Base-by-base conservation (phyloP, 2,888 invertebrate species). In the Harmothoe impar region DNA sequence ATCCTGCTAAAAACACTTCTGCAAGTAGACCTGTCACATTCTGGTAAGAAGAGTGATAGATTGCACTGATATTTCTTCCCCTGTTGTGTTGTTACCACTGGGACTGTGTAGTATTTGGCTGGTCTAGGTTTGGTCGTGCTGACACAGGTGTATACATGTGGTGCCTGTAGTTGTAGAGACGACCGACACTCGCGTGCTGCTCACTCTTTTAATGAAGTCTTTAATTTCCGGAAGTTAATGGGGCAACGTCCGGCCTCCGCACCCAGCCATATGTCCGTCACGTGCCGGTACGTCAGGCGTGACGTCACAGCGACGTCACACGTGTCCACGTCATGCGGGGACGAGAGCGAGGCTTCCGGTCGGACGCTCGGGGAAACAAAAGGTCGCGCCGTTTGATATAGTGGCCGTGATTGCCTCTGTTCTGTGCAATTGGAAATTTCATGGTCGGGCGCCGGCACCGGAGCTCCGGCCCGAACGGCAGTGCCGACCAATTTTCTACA, bases 361-460 rank as follows among this genome's bases (percentile, higher is more conserved):
- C 29, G 23, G 86, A 23, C 33, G 86, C 52, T 23, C 29, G 17
- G 31, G 31, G 86, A 86, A 86, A 86, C 86, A 86, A 86, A 86
- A 56, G 86, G 86, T 86, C 86, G 56, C 56, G 25, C 86, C 20
- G 86, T 86, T 86, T 86, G 86, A 86, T 86, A 86, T 86, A 86
- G 54, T 54, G 25, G 54, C 29, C 86, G 20, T 52, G 86, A 86
- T 54, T 86, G 86, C 54, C 54, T 86, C 25, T 23, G 86, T 84
- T 51, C 33, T 33, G 54, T 31, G 86, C 86, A 86, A 86, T 86
- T 54, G 86, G 86, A 86, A 86, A 86, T 86, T 86, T 86, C 56
- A 86, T 86, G 86, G 54, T 25, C 29, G 86, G 54, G 20, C 86
- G 12, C 52, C 52, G 23, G 54, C 52, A 29, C 86, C 86, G 20